Conservation (phyloP, 2,113 vertebrate genomes). For the Trematomus loennbergii region DNA sequence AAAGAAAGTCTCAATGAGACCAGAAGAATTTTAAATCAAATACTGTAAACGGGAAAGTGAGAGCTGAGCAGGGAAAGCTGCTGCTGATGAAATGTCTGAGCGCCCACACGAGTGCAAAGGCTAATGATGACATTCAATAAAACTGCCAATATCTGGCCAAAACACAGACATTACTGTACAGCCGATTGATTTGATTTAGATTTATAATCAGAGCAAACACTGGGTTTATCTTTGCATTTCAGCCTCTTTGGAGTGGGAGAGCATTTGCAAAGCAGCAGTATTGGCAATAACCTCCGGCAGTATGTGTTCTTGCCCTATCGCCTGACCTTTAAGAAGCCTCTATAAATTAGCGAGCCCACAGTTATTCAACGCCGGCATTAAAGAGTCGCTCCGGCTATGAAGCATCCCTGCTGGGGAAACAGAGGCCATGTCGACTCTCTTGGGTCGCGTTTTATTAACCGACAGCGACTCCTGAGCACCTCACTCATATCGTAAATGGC, state of each 20-base stretch:
- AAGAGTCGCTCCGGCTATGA: constrained; percentile 57
- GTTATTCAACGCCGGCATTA: constrained; percentile 72
- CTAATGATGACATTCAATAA: constrained; percentile 45
- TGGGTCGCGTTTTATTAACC: constrained; percentile 65
- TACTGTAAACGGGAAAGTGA: constrained; percentile 18
- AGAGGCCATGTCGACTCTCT: constrained; percentile 51
- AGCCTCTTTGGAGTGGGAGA: background rate
- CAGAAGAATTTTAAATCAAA: constrained; percentile 29
- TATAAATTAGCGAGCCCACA: constrained; percentile 63
- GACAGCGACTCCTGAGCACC: constrained; percentile 44
- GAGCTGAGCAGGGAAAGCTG: background rate
- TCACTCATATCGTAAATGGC: constrained; percentile 53
- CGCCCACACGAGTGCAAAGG: constrained; percentile 20
- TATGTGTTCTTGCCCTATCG: constrained; percentile 53
- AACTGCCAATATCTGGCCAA: constrained; percentile 33
- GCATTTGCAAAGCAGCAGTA: constrained; percentile 53
- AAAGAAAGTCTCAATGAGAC: constrained; percentile 26
- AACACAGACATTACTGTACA: constrained; percentile 36
- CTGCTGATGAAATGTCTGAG: constrained; percentile 25
- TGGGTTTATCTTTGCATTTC: constrained; percentile 3
- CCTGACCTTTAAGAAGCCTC: constrained; percentile 71
- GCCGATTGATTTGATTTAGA: constrained; percentile 48
- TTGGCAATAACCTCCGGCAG: constrained; percentile 52
- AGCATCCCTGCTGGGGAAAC: constrained; percentile 55
- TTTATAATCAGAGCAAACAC: constrained; percentile 31